Evolutionary conservation across 2,888 invertebrate species (phyloP).

Genomic region (Xestia rhomboidea): DNA sequence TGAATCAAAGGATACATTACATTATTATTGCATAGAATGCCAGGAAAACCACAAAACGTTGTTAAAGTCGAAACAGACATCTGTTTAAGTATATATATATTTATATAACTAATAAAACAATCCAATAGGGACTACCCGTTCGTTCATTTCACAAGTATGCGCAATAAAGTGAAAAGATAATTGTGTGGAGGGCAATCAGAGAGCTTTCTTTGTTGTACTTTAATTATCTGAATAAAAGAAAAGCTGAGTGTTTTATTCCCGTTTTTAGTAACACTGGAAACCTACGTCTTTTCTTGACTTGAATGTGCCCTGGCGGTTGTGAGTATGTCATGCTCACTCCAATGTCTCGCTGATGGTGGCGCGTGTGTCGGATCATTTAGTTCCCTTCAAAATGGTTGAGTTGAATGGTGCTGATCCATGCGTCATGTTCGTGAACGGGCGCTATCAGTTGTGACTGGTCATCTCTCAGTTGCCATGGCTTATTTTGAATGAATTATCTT

Average conservation of each 20-base stretch:
- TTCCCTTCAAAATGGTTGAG: no score
- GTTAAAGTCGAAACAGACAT: background rate
- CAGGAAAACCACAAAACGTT: conserved; percentile 38
- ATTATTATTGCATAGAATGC: conserved; percentile 19
- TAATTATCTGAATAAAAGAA: conserved; percentile 39
- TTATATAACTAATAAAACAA: conserved; percentile 3
- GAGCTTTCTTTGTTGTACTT: conserved; percentile 35
- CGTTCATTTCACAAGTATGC: background rate
- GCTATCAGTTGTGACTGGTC: no score
- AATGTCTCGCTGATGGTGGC: no score
- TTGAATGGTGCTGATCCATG: no score
- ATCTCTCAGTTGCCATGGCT: no score
- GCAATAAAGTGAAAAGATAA: conserved; percentile 22
- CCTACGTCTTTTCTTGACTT: no score
- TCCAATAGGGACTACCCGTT: background rate
- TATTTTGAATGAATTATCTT: no score
- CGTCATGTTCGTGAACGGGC: no score
- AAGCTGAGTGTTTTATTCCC: background rate
- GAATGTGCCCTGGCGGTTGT: no score
- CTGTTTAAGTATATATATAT: background rate
- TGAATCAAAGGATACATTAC: conserved; percentile 20
- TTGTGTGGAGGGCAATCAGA: conserved; percentile 17
- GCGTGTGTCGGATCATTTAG: no score
- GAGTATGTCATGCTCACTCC: no score
- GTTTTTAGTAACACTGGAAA: background rate